Base-by-base conservation (phyloP, 2,113 vertebrate species). In the Condylura cristata region DNA sequence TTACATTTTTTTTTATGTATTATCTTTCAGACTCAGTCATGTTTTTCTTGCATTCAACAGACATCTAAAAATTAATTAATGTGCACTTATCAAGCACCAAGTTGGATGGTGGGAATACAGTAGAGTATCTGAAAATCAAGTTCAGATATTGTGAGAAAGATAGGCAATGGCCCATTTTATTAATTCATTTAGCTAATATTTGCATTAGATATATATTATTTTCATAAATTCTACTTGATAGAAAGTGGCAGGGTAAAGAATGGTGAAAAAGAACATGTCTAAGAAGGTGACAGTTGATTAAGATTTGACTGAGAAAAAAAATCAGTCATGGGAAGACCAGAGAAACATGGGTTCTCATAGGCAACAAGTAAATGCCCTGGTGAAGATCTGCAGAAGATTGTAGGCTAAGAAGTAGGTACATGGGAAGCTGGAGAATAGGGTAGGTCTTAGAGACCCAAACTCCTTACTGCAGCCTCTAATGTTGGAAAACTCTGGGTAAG, bases 21-120 rank as follows among this genome's bases (percentile, higher is more conserved):
- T 91, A 46, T 78, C 8, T 87, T 84, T 91, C 71, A 84, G 32
- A 91, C 32, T 75, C 7, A 51, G 58, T 88, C 11, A 68, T 79
- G 75, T 75, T 94, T 81, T 70, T 90, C 28, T 87, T 81, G 22
- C 14, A 66, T 32, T 96, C 53, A 90, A 63, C 17, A 95, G 83
- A 80, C 46, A 78, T n/a, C 46, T 87, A 30, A 86, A 81, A 93
- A 65, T 30, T 58, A 65, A 63, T 9, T 75, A 86, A 75, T 61
- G 9, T 26, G 17, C 44, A 32, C 5, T 46, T 8, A 76, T 72
- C 34, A 70, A 71, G 14, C 56, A 68, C 28, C 22, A 3, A 37
- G 1, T 0, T 65, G 26, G 17, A 10, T 89, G 58, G 34, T 56
- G 22, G 7, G 0, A 63, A 78, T 18, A 39, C 1, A 66, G 7